A percentile compares a stretch with the other conserved stretches of the same genome.
Evolutionary conservation across 2,888 invertebrate genomes (phyloP).

Genomic region (Dorcus parallelipipedus): DNA sequence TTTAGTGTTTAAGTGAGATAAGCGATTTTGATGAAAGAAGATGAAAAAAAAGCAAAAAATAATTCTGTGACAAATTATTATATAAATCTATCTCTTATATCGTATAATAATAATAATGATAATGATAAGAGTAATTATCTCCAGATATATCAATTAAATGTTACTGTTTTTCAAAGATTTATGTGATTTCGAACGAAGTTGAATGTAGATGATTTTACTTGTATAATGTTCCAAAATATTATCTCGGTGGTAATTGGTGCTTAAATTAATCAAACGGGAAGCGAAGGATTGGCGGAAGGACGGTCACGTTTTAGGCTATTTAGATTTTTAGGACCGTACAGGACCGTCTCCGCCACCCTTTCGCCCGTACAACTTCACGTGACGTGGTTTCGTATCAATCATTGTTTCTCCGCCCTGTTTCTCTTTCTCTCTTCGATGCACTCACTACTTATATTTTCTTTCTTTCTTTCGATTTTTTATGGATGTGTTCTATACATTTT

Average conservation of each 20-base stretch:
- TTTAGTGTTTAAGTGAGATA: slow-evolving; percentile 24
- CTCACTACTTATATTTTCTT: slow-evolving; percentile 19
- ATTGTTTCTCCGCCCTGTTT: slow-evolving; percentile 21
- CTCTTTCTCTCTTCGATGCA: neutral
- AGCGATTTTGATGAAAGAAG: slow-evolving; percentile 14
- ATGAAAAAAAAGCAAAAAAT: slow-evolving; percentile 2
- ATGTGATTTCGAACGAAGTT: slow-evolving; percentile 45
- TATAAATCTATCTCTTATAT: neutral
- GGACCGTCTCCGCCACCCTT: neutral
- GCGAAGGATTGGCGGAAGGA: slow-evolving; percentile 17
- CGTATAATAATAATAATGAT: neutral
- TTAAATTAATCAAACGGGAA: slow-evolving; percentile 29
- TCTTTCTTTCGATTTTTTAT: slow-evolving; percentile 30
- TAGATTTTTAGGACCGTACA: neutral
- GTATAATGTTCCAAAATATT: slow-evolving; percentile 35
- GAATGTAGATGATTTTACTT: slow-evolving; percentile 43
- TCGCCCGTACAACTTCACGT: slow-evolving; percentile 23
- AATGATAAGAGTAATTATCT: slow-evolving; percentile 12
- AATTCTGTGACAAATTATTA: slow-evolving; percentile 4
- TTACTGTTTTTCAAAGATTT: slow-evolving; percentile 50
- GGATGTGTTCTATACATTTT: slow-evolving; percentile 38
- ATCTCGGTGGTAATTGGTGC: slow-evolving; percentile 44
- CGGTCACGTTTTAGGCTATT: neutral
- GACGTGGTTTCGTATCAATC: slow-evolving; percentile 28
- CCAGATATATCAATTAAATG: slow-evolving; percentile 46